phyloP scores from a whole-genome alignment of 2,888 invertebrate genomes.

The Mylabris sibirica region DNA sequence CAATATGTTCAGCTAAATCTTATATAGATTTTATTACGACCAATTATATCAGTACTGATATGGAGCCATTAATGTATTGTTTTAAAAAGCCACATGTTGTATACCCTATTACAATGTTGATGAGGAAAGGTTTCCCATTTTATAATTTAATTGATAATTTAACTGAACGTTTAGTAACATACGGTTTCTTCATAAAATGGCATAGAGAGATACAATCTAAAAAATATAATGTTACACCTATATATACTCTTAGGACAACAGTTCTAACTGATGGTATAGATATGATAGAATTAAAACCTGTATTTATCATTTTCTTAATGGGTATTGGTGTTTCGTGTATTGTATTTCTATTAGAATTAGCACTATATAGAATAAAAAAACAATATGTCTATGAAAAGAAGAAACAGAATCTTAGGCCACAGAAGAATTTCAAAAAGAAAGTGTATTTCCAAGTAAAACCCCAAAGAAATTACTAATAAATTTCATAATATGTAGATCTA shows the following conservation, averaged over 20 bases:
- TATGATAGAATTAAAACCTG: background rate
- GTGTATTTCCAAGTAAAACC: too few species aligned
- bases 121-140: slow-evolving; percentile 49
- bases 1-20: slow-evolving; percentile 42
- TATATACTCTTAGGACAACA: background rate
- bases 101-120: slow-evolving; percentile 49
- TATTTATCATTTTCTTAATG: background rate
- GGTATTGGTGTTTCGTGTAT: background rate
- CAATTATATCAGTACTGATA: slow-evolving; percentile 42
- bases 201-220: background rate
- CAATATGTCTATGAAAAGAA: background rate
- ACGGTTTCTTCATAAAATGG: background rate
- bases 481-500: too few species aligned
- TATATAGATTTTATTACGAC: slow-evolving; percentile 44
- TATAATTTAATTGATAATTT: slow-evolving; percentile 40
- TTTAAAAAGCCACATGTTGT: slow-evolving; percentile 45
- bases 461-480: too few species aligned
- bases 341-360: background rate
- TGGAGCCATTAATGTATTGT: slow-evolving; percentile 43
- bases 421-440: too few species aligned
- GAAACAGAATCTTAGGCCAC: background rate
- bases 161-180: slow-evolving; percentile 27
- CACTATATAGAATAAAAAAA: background rate
- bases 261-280: background rate
- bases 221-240: background rate